These are phyloP conservation scores for Stenolophus ochropezus DNA, from an alignment of 2,888 invertebrate species.

Conservation along the genomic window DNA sequence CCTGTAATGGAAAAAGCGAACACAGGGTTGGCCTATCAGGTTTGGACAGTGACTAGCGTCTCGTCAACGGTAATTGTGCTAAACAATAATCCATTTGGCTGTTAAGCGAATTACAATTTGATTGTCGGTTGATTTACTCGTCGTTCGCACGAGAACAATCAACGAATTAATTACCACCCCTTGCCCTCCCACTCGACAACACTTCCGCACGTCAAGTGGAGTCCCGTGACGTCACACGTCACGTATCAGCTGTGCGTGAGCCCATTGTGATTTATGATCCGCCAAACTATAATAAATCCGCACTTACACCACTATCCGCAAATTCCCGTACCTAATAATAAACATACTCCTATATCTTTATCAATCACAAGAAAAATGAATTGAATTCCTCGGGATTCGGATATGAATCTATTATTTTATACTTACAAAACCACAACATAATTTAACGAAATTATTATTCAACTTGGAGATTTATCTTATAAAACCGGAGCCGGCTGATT, in stretches of 20 bases:
- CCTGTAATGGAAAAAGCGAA: not conserved
- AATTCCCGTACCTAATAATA: too few relatives aligned
- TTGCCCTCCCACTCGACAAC: not conserved
- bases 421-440: too few relatives aligned
- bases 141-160: constrained; percentile 47
- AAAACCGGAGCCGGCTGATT: too few relatives aligned
- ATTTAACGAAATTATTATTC: too few relatives aligned
- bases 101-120: constrained; percentile 49
- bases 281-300: constrained; percentile 32
- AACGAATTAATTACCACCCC: constrained; percentile 48
- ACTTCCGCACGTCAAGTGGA: constrained; percentile 32
- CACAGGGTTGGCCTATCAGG: not conserved
- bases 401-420: too few relatives aligned
- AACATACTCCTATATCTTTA: too few relatives aligned
- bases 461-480: too few relatives aligned
- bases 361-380: too few relatives aligned
- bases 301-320: constrained; percentile 6
- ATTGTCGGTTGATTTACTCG: constrained; percentile 50
- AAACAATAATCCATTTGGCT: constrained; percentile 49
- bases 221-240: constrained; percentile 30
- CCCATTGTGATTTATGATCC: constrained; percentile 23
- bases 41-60: constrained; percentile 3
- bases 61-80: constrained; percentile 39
- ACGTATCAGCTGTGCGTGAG: constrained; percentile 14
- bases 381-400: too few relatives aligned